A percentile compares a stretch with the other conserved stretches of the same genome.
Evolutionary conservation across 2,113 vertebrate genomes (phyloP).

Genomic region (Osmerus eperlanus): DNA sequence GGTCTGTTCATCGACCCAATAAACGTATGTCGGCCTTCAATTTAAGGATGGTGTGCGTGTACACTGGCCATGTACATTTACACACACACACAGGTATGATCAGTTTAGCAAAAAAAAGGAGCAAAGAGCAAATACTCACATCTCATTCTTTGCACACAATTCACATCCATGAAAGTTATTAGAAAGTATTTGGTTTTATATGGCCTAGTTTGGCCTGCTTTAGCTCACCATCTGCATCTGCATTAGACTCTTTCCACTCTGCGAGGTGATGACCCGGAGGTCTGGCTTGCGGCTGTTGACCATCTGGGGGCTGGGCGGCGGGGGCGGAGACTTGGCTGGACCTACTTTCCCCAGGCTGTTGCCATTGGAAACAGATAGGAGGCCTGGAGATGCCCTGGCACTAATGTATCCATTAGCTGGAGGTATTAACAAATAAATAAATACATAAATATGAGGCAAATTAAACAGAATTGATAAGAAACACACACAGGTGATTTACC

Average conservation of each 20-base stretch:
- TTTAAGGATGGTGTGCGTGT: too few species aligned
- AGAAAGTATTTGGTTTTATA: background rate
- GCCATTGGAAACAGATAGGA: conserved; percentile 92
- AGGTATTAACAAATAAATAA: conserved; percentile 28
- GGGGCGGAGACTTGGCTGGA: conserved; percentile 88
- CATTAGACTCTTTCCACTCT: conserved; percentile 91
- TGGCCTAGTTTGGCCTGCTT: conserved; percentile 26
- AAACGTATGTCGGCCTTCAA: background rate
- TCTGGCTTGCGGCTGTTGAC: conserved; percentile 89
- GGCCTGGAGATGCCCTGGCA: conserved; percentile 90
- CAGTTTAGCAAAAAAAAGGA: too few species aligned
- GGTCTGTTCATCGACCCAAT: background rate
- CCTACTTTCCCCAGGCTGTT: conserved; percentile 92
- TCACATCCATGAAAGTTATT: background rate
- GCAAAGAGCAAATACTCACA: background rate
- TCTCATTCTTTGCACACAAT: background rate
- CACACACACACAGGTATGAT: too few species aligned
- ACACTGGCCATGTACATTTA: too few species aligned
- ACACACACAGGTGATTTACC: conserved; percentile 1
- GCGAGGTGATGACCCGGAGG: conserved; percentile 94
- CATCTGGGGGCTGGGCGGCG: conserved; percentile 80
- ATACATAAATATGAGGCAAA: conserved; percentile 44
- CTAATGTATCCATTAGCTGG: conserved; percentile 94
- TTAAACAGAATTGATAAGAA: background rate
- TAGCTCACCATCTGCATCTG: conserved; percentile 85